Conservation (phyloP, 1,140 invertebrate species). For the Cataglyphis hispanica region DNA sequence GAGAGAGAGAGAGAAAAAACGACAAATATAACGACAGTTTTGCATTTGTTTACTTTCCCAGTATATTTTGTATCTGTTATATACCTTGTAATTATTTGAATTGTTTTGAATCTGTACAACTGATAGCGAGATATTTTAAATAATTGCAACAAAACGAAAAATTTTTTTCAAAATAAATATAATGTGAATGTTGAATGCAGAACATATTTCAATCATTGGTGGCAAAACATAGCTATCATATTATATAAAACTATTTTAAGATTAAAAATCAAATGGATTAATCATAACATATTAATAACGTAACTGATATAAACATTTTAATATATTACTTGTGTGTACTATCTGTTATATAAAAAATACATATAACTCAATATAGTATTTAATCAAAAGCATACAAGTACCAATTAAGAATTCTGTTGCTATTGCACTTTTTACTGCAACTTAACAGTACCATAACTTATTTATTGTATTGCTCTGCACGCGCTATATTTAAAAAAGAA, state of each 20-base stretch:
- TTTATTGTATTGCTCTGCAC: slow-evolving; percentile 16
- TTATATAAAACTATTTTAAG: neutral
- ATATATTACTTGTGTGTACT: neutral
- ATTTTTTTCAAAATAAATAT: neutral
- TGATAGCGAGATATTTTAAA: neutral
- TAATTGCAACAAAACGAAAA: neutral
- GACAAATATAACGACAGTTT: slow-evolving; percentile 20
- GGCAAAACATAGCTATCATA: neutral
- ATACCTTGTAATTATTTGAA: neutral
- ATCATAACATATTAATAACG: neutral
- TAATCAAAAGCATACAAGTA: neutral
- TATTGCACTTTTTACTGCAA: neutral
- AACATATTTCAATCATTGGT: too few relatives aligned
- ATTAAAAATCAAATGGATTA: slow-evolving; percentile 5
- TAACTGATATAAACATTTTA: neutral
- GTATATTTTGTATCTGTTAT: neutral
- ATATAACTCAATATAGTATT: neutral
- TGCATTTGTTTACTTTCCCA: neutral
- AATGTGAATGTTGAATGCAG: too few relatives aligned
- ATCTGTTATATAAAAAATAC: neutral
- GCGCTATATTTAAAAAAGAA: slow-evolving; percentile 13
- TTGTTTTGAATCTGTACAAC: neutral
- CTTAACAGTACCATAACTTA: slow-evolving; percentile 4
- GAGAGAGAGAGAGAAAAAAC: slow-evolving; percentile 20
- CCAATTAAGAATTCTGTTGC: neutral